Percentiles rank a stretch among this genome's conserved stretches.
phyloP scores from a whole-genome alignment of 2,888 invertebrate genomes.

The Portevinia maculata region DNA sequence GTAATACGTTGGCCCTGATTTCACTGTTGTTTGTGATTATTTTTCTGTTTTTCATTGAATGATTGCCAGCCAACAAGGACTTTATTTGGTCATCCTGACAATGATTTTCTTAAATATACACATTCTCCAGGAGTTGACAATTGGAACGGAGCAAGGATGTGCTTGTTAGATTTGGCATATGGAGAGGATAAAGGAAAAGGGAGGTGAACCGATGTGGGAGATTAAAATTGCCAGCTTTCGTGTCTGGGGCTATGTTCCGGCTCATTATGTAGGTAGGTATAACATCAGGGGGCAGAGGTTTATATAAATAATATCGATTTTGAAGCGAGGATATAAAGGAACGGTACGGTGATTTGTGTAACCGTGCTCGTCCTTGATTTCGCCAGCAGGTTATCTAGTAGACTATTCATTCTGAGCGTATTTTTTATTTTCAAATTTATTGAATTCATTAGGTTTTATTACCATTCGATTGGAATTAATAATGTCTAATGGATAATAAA shows the following conservation, averaged over 20 bases:
- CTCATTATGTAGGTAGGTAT: no score
- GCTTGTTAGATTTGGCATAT: constrained; percentile 11
- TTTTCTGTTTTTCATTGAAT: not conserved
- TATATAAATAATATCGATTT: constrained; percentile 17
- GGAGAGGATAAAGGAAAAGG: not conserved
- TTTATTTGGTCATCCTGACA: not conserved
- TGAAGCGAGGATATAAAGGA: constrained; percentile 7
- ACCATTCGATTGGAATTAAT: no score
- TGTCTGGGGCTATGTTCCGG: constrained; percentile 7
- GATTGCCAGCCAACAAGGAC: constrained; percentile 7
- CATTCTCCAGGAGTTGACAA: constrained; percentile 6
- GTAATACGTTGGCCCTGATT: constrained; percentile 1
- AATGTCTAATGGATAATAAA: no score
- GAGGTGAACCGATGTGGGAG: constrained; percentile 2
- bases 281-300: constrained; percentile 3
- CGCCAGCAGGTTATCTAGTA: not conserved
- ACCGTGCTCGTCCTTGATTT: not conserved
- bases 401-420: not conserved
- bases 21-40: not conserved
- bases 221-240: not conserved
- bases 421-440: not conserved
- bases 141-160: not conserved
- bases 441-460: no score
- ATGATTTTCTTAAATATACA: not conserved
- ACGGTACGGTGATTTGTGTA: not conserved